phyloP scores from a whole-genome alignment of 2,113 vertebrate species.

The Ciconia boyciana region DNA sequence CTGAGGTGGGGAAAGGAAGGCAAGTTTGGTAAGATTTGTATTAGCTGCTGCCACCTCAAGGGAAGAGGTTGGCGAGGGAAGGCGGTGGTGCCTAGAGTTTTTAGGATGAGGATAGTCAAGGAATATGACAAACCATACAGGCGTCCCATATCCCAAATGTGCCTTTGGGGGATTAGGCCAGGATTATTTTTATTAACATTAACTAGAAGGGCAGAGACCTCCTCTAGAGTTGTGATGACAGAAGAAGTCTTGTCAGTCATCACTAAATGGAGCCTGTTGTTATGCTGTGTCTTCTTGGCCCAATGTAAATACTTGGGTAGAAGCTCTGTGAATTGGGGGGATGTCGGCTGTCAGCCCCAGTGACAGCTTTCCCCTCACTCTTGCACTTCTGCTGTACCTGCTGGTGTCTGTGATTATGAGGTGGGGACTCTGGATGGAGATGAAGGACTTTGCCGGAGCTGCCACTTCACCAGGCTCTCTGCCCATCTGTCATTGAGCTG shows the following conservation, averaged over 20 bases:
- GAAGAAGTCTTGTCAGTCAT: neutral
- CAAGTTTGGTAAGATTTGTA: neutral
- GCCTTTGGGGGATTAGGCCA: neutral
- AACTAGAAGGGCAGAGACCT: neutral
- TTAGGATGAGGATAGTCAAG: neutral
- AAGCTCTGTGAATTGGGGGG: neutral
- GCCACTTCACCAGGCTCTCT: neutral
- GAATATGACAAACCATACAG: neutral
- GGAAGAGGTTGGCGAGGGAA: neutral
- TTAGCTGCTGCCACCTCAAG: neutral
- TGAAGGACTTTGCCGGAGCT: neutral
- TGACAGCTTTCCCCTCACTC: neutral
- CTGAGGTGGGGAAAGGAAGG: neutral
- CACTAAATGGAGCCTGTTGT: neutral
- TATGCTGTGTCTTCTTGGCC: neutral
- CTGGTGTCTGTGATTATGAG: neutral
- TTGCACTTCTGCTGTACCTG: neutral
- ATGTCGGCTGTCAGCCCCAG: neutral
- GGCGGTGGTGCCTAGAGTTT: neutral
- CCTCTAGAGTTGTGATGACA: neutral
- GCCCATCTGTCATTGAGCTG: neutral
- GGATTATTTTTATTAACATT: neutral
- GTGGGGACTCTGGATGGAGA: neutral
- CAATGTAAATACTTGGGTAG: neutral
- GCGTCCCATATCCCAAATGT: neutral